A percentile compares a stretch with the other conserved stretches of the same genome.
Evolutionary conservation across 2,113 vertebrate genomes (phyloP).

Genomic region (Tragulus kanchil): DNA sequence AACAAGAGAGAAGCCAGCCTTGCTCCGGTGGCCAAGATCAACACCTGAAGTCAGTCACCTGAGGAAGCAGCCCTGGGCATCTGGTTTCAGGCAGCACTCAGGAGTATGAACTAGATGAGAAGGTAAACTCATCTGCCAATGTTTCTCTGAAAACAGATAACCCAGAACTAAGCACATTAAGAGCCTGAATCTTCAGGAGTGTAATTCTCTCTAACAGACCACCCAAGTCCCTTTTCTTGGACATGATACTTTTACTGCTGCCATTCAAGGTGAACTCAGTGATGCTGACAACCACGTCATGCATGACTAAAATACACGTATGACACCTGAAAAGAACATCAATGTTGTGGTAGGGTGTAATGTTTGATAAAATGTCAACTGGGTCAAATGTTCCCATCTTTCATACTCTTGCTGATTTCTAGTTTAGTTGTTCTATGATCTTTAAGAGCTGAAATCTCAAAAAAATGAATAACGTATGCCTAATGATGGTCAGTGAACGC

Average conservation of each 20-base stretch:
- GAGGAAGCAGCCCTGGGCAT: neutral
- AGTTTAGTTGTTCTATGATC: too few relatives aligned
- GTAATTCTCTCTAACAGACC: neutral
- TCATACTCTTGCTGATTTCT: too few relatives aligned
- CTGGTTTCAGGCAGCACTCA: neutral
- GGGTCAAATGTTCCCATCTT: too few relatives aligned
- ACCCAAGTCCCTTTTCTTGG: neutral
- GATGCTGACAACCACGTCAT: neutral
- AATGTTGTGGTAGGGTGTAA: too few relatives aligned
- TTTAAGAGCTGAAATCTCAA: too few relatives aligned
- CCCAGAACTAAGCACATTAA: neutral
- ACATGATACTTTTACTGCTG: neutral
- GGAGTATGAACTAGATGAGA: neutral
- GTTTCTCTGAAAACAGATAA: neutral
- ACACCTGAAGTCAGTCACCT: neutral
- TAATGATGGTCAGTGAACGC: neutral
- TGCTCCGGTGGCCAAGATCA: neutral
- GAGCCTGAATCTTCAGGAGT: neutral
- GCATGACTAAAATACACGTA: conserved; percentile 16
- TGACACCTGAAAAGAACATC: too few relatives aligned
- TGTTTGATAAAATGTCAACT: too few relatives aligned
- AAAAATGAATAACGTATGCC: too few relatives aligned
- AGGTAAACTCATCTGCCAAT: neutral
- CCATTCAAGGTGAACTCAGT: conserved; percentile 1
- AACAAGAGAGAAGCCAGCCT: neutral